Conservation (phyloP, 2,113 vertebrate genomes). For the Sialia sialis region DNA sequence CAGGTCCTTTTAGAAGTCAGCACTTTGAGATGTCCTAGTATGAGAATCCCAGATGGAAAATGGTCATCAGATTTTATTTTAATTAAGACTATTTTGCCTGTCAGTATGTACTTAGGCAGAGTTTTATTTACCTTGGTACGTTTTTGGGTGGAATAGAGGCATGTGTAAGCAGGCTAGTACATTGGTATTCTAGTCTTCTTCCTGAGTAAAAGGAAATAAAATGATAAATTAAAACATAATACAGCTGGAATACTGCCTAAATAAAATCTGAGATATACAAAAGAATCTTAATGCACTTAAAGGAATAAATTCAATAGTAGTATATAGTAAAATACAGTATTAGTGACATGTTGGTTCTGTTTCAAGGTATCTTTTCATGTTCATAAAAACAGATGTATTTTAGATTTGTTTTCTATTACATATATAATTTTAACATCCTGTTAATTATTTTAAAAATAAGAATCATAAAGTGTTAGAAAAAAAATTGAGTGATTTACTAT, state of each 20-base stretch:
- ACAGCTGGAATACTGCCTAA: too few relatives aligned
- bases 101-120: neutral
- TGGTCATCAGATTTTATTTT: neutral
- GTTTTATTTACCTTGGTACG: neutral
- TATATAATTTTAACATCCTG: neutral
- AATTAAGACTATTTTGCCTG: neutral
- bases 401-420: neutral
- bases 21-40: neutral
- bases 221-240: neutral
- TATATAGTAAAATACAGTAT: neutral
- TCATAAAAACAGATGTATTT: neutral
- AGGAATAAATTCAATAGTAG: neutral
- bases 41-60: neutral
- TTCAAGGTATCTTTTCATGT: neutral
- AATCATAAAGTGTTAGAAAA: neutral
- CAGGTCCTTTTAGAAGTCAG: neutral
- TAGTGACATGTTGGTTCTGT: neutral
- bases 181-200: neutral
- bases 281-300: neutral
- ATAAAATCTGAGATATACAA: neutral
- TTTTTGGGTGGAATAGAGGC: neutral
- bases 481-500: neutral
- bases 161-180: neutral
- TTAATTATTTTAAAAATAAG: neutral
- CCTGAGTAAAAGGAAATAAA: neutral